phyloP scores from a whole-genome alignment of 2,113 vertebrate species.

The Channa argus region DNA sequence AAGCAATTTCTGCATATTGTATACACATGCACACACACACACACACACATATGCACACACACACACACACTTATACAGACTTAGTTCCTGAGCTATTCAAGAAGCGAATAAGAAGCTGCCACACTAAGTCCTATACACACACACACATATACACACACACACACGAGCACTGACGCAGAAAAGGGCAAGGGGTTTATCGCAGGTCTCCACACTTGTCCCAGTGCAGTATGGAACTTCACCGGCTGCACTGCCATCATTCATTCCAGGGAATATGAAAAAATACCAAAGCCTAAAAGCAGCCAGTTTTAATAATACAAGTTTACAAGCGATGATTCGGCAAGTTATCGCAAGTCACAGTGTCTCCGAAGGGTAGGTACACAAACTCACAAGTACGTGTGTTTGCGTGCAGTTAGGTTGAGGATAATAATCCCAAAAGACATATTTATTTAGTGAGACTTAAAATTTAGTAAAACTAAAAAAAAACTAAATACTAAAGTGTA shows the following conservation, averaged over 20 bases:
- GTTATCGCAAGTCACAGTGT: slow-evolving; percentile 24
- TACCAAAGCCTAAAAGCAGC: slow-evolving; percentile 32
- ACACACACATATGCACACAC: slow-evolving; percentile 1
- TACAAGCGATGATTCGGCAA: slow-evolving; percentile 71
- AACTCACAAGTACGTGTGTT: neutral
- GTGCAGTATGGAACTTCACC: slow-evolving; percentile 36
- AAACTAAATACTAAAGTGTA: too few species aligned
- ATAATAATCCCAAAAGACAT: slow-evolving; percentile 13
- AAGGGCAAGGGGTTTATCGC: slow-evolving; percentile 63
- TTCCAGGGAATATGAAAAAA: slow-evolving; percentile 35
- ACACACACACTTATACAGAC: slow-evolving; percentile 13
- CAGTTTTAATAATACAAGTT: slow-evolving; percentile 63
- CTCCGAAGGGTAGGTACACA: slow-evolving; percentile 38
- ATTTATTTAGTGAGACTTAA: slow-evolving; percentile 1
- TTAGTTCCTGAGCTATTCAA: slow-evolving; percentile 36
- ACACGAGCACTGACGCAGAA: slow-evolving; percentile 1
- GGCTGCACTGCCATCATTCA: slow-evolving; percentile 41
- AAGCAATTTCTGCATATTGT: slow-evolving; percentile 60
- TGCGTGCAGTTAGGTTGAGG: neutral
- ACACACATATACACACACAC: slow-evolving; percentile 18
- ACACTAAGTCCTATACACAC: slow-evolving; percentile 19
- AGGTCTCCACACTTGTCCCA: slow-evolving; percentile 57
- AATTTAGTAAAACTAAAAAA: neutral
- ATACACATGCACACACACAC: neutral
- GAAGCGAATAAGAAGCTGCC: slow-evolving; percentile 37